Percentiles rank a stretch among this genome's conserved stretches.
phyloP scores from a whole-genome alignment of 2,113 vertebrate species.

The Oophaga pumilio region DNA sequence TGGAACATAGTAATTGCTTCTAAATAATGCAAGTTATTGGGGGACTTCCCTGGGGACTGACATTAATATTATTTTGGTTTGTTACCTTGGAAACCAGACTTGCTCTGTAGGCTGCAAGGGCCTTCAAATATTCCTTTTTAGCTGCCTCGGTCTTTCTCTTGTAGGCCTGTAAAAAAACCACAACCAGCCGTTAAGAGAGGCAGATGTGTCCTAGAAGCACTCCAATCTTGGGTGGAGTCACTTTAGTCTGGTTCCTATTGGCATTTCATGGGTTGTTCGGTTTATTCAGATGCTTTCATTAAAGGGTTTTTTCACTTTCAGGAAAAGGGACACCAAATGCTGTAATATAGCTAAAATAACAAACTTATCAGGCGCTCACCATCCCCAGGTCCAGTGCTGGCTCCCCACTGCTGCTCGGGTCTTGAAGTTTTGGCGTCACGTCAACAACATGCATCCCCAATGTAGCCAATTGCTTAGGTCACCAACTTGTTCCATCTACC shows the following conservation, averaged over 20 bases:
- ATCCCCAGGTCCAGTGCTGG: too few relatives aligned
- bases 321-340: too few relatives aligned
- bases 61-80: not conserved
- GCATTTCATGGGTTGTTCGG: not conserved
- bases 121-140: slow-evolving; percentile 99
- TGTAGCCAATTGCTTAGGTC: too few relatives aligned
- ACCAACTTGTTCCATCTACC: too few relatives aligned
- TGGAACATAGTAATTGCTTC: not conserved
- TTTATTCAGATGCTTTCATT: not conserved
- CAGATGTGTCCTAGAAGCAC: too few relatives aligned
- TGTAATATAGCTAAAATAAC: too few relatives aligned
- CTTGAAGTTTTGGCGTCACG: too few relatives aligned
- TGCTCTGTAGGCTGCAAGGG: slow-evolving; percentile 95
- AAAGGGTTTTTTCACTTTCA: too few relatives aligned
- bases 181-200: not conserved
- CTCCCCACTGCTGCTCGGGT: too few relatives aligned
- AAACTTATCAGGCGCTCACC: too few relatives aligned
- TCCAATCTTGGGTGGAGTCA: not conserved
- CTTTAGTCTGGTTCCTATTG: not conserved
- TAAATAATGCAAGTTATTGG: not conserved
- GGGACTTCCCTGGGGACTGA: not conserved
- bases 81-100: slow-evolving; percentile 99
- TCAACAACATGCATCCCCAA: too few relatives aligned
- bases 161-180: slow-evolving; percentile 84
- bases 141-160: slow-evolving; percentile 99